Evolutionary conservation across 1,140 invertebrate species (phyloP).

Genomic region (Magallana angulata): DNA sequence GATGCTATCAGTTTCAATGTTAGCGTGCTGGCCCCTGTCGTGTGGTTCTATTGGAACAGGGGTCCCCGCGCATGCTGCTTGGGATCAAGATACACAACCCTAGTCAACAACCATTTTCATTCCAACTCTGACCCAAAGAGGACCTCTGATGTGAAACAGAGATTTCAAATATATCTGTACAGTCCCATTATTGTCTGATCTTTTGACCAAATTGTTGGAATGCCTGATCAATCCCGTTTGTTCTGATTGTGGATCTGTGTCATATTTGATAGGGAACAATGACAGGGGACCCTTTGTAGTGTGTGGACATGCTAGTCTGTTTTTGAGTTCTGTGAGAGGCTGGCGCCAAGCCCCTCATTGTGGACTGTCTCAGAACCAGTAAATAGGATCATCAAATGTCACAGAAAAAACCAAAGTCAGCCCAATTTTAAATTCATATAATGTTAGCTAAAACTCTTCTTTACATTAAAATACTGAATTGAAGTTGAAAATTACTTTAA

Average conservation of each 20-base stretch:
- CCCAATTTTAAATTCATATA: no score
- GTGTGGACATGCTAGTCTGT: neutral
- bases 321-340: neutral
- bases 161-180: neutral
- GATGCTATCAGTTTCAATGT: constrained; percentile 31
- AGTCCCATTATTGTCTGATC: neutral
- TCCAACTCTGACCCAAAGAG: neutral
- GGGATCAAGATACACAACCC: neutral
- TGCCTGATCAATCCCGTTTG: neutral
- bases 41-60: neutral
- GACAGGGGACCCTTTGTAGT: neutral
- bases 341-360: neutral
- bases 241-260: constrained; percentile 14
- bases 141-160: neutral
- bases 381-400: neutral
- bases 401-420: no score
- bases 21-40: neutral
- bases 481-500: no score
- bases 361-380: neutral
- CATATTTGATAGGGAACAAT: neutral
- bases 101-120: neutral
- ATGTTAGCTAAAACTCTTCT: no score
- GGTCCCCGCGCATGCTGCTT: neutral
- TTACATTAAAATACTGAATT: no score
- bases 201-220: neutral